phyloP scores from a whole-genome alignment of 2,113 vertebrate genomes.

The Phylloscopus whistleri region DNA sequence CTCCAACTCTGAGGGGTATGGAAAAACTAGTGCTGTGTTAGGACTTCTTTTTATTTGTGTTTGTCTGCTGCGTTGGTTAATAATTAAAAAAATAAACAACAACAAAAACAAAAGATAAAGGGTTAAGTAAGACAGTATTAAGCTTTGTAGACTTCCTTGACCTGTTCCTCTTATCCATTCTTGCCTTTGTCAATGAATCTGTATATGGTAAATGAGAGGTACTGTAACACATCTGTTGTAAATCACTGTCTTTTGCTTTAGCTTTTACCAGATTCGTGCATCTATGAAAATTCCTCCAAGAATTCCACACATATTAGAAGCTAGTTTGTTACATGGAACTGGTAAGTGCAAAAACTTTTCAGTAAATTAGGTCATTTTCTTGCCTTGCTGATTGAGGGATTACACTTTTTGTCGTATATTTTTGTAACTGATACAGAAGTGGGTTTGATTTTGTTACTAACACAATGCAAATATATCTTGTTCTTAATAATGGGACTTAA shows the following conservation, averaged over 20 bases:
- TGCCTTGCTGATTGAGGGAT: not conserved
- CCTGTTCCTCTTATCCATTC: not conserved
- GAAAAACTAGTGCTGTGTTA: not conserved
- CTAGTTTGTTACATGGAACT: conserved; percentile 86
- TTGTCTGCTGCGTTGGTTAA: not conserved
- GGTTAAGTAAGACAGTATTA: not conserved
- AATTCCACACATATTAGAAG: conserved; percentile 92
- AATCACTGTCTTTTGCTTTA: conserved; percentile 67
- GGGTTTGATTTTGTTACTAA: not conserved
- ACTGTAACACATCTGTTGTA: not conserved
- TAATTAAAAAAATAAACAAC: not conserved
- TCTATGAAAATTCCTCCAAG: conserved; percentile 92
- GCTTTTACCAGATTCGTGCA: conserved; percentile 95
- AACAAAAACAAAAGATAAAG: not conserved
- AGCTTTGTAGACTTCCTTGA: not conserved
- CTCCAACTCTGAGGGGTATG: accelerated
- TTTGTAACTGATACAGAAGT: not conserved
- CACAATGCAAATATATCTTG: not conserved
- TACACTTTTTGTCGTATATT: not conserved
- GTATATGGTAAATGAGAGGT: not conserved
- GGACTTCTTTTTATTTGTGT: not conserved
- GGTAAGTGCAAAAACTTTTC: conserved; percentile 75
- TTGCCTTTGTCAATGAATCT: not conserved
- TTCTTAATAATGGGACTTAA: not conserved
- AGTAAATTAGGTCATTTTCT: not conserved